A percentile compares a stretch with the other conserved stretches of the same genome.
These are phyloP conservation scores for Apeira syringaria DNA, from an alignment of 2,888 invertebrate genomes.

Conservation along the genomic window DNA sequence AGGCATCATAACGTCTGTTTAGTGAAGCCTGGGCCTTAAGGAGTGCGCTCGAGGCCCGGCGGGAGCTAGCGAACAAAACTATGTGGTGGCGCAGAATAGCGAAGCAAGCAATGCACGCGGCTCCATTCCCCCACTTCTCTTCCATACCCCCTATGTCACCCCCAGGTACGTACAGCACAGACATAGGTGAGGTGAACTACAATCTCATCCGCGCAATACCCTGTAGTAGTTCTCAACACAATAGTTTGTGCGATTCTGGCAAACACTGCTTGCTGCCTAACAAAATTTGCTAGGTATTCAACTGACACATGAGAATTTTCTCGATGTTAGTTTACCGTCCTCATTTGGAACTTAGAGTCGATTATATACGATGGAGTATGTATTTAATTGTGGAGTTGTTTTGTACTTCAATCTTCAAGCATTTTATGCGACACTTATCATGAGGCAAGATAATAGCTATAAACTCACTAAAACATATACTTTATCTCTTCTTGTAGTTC, in stretches of 20 bases:
- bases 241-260: slow-evolving; percentile 51
- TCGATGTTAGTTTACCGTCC: too few species aligned
- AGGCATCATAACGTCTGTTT: too few species aligned
- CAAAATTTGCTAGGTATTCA: slow-evolving; percentile 15
- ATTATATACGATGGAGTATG: too few species aligned
- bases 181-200: slow-evolving; percentile 51
- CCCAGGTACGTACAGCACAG: slow-evolving; percentile 50
- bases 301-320: slow-evolving; percentile 10
- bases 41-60: slow-evolving; percentile 45
- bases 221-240: slow-evolving; percentile 46
- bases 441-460: too few species aligned
- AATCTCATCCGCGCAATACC: slow-evolving; percentile 66
- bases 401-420: too few species aligned
- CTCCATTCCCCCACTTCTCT: slow-evolving; percentile 33
- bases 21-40: slow-evolving; percentile 64
- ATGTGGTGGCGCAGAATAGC: slow-evolving; percentile 66
- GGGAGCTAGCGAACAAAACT: slow-evolving; percentile 75
- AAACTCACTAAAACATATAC: too few species aligned
- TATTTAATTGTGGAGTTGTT: too few species aligned
- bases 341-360: too few species aligned
- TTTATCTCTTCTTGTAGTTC: too few species aligned
- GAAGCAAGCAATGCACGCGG: slow-evolving; percentile 56
- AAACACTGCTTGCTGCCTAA: slow-evolving; percentile 28
- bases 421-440: too few species aligned
- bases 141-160: slow-evolving; percentile 29